These are phyloP conservation scores for Myrmophylax atrothorax DNA, from an alignment of 2,113 vertebrate genomes.

Conservation along the genomic window DNA sequence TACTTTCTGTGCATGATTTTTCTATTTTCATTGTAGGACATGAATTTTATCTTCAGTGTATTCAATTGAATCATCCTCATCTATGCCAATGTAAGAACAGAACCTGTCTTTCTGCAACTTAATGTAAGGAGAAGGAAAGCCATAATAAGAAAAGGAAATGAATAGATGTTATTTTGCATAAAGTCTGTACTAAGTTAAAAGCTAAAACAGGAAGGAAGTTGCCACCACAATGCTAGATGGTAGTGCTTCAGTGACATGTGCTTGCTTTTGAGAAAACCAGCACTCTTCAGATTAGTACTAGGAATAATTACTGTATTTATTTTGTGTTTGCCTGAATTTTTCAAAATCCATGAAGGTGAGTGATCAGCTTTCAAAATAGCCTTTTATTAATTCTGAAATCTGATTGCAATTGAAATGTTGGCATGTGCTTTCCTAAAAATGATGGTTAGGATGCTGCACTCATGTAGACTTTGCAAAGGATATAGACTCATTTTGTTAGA, in stretches of 20 bases:
- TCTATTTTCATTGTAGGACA: background rate
- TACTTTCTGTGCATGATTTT: background rate
- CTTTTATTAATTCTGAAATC: background rate
- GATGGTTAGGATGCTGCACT: background rate
- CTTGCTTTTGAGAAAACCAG: conserved; percentile 77
- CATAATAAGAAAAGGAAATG: conserved; percentile 67
- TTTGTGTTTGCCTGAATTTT: conserved; percentile 89
- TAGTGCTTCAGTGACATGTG: conserved; percentile 59
- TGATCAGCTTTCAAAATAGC: conserved; percentile 10
- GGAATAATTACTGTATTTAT: conserved; percentile 81
- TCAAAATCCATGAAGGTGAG: conserved; percentile 82
- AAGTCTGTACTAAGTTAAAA: conserved; percentile 16
- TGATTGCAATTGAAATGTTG: background rate
- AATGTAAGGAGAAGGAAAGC: background rate
- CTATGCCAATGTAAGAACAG: background rate
- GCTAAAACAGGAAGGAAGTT: conserved; percentile 63
- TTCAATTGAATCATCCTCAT: background rate
- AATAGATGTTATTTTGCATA: conserved; percentile 16
- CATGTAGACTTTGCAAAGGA: background rate
- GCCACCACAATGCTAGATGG: background rate
- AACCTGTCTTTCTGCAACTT: background rate
- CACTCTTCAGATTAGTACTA: conserved; percentile 77
- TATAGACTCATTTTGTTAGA: background rate
- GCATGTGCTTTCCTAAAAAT: background rate
- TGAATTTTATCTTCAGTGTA: background rate